A percentile compares a stretch with the other conserved stretches of the same genome.
Conservation (phyloP, 2,113 vertebrate genomes). For the Motacilla alba region DNA sequence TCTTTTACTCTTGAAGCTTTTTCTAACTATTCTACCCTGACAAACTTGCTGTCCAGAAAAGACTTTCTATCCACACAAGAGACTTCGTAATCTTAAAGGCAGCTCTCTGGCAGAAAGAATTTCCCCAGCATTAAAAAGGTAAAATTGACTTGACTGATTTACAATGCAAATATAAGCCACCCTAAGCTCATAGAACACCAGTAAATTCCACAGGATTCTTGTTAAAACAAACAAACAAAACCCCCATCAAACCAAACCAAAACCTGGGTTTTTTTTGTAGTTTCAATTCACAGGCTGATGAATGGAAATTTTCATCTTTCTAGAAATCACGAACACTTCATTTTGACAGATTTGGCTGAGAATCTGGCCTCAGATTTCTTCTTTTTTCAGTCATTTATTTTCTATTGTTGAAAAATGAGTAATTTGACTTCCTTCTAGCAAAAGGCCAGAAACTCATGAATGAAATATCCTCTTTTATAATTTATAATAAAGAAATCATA, state of each 20-base stretch:
- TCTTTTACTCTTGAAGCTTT: neutral
- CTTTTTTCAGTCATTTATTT: neutral
- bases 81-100: neutral
- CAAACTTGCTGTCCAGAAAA: neutral
- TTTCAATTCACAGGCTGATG: neutral
- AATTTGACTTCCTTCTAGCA: neutral
- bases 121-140: neutral
- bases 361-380: neutral
- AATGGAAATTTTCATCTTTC: neutral
- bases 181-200: neutral
- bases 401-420: neutral
- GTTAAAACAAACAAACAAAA: neutral
- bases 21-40: neutral
- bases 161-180: neutral
- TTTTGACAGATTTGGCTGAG: neutral
- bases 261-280: accelerated
- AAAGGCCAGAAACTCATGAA: neutral
- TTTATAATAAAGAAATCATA: neutral
- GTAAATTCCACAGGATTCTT: neutral
- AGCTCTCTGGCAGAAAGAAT: neutral
- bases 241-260: neutral
- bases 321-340: neutral
- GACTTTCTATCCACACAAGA: neutral
- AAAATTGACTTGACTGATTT: neutral
- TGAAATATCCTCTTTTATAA: neutral